Percentiles rank a stretch among this genome's conserved stretches.
These are phyloP conservation scores for Cotesia glomerata DNA, from an alignment of 1,140 invertebrate species.

Conservation along the genomic window DNA sequence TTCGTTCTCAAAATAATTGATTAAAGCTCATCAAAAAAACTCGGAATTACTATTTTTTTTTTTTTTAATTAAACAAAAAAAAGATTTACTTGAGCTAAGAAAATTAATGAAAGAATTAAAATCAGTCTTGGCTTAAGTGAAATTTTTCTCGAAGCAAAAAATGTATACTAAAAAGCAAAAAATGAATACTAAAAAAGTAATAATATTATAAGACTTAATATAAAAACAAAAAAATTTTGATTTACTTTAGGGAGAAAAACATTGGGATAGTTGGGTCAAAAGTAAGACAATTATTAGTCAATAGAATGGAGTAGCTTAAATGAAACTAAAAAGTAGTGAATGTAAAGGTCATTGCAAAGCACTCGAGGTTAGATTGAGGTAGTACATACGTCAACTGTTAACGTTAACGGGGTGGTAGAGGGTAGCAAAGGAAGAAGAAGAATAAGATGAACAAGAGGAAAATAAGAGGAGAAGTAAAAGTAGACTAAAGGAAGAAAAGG, in stretches of 20 bases:
- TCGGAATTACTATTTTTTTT: too few species aligned
- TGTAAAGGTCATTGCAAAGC: conserved; percentile 20
- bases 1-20: too few species aligned
- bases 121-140: too few species aligned
- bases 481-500: conserved; percentile 25
- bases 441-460: neutral
- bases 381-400: conserved; percentile 38
- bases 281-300: neutral
- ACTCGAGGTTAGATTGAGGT: conserved; percentile 20
- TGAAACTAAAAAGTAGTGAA: conserved; percentile 16
- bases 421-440: neutral
- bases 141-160: too few species aligned
- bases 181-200: too few species aligned
- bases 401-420: neutral
- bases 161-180: too few species aligned
- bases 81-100: too few species aligned
- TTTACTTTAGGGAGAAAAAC: neutral
- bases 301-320: too few species aligned
- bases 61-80: too few species aligned
- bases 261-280: neutral
- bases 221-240: neutral
- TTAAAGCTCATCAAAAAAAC: too few species aligned
- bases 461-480: neutral
- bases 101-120: too few species aligned
- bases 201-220: too few species aligned